These are phyloP conservation scores for Caretta caretta DNA, from an alignment of 2,113 vertebrate species.

Conservation along the genomic window DNA sequence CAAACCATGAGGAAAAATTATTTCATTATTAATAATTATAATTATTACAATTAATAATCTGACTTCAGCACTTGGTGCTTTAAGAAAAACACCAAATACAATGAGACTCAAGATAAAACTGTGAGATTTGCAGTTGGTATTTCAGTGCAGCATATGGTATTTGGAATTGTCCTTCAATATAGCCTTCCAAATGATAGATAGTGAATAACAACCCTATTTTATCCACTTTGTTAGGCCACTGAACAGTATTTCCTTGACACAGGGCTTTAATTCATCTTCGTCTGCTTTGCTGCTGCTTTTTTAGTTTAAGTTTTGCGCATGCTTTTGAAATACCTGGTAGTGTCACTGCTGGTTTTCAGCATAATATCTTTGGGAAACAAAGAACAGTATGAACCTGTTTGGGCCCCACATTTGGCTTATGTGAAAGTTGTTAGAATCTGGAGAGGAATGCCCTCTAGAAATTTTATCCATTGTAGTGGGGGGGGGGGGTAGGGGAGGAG, in stretches of 20 bases:
- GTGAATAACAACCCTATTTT: background rate
- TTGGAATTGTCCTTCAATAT: background rate
- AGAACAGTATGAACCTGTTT: background rate
- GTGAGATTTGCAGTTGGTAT: background rate
- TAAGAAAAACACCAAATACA: background rate
- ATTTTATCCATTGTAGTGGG: background rate
- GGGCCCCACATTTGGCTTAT: background rate
- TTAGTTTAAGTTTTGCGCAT: conserved; percentile 25
- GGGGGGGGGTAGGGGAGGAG: fast-evolving
- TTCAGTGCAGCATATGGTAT: background rate
- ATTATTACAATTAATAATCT: background rate
- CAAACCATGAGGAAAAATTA: background rate
- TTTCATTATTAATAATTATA: background rate
- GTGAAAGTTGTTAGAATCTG: background rate
- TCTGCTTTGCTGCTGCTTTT: background rate
- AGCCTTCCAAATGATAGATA: background rate
- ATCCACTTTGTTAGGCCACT: background rate
- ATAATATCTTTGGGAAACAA: background rate
- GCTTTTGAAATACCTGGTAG: conserved; percentile 12
- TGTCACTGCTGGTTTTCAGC: background rate
- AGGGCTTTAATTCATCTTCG: background rate
- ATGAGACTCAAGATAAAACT: background rate
- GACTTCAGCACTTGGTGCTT: background rate
- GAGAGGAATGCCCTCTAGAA: background rate
- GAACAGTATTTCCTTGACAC: background rate